Evolutionary conservation across 2,113 vertebrate species (phyloP), one percentile per base, ranked within the genome.

Genomic region (Pao palembangensis): DNA sequence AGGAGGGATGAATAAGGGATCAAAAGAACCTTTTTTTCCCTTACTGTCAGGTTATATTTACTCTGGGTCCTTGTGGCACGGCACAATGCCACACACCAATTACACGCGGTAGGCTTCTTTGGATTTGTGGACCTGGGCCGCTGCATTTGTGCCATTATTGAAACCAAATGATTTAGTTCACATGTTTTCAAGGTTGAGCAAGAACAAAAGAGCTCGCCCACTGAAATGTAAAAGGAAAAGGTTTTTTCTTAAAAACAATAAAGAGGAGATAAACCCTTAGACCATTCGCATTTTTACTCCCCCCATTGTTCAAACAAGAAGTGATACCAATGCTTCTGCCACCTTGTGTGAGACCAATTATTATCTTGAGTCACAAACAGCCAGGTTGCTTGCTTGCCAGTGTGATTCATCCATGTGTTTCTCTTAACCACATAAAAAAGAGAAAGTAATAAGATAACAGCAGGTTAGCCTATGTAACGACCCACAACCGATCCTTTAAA

Each of bases 1-100:
- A 60, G 69, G 71, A 76, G 65, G 78, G 84, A 86, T 88, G 82
- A 89, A 86, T 81, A 80, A 64, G 82, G 82, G 85, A 88, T 88
- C 86, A 89, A 88, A 88, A 81, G 82, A 81, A 66, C 58, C 68
- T 75, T 71, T 81, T 77, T 81, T 77, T 71, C 67, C 65, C 71
- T 73, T 65, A 69, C 76, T 81, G 82, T 87, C 82, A 86, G 75
- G 79, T 86, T 83, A 73, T 78, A 88, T 88, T 87, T 87, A 86
- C 75, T 82, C 60, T 17, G 63, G 46, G 63, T 80, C 83, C 79
- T 51, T 53, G 79, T 69, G 70, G 77, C 48, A 74, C 60, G 8
- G 69, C 67, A 70, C 67, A 82, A 64, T 74, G 73, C 64, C 71
- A 50, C 76, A 80, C 83, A 73, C 80, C 75, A 80, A 87, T 82